Evolutionary conservation across 30 jellyfish, hydroid and myxozoan genomes (phyloP).

Genomic region (Rhopilema esculentum): DNA sequence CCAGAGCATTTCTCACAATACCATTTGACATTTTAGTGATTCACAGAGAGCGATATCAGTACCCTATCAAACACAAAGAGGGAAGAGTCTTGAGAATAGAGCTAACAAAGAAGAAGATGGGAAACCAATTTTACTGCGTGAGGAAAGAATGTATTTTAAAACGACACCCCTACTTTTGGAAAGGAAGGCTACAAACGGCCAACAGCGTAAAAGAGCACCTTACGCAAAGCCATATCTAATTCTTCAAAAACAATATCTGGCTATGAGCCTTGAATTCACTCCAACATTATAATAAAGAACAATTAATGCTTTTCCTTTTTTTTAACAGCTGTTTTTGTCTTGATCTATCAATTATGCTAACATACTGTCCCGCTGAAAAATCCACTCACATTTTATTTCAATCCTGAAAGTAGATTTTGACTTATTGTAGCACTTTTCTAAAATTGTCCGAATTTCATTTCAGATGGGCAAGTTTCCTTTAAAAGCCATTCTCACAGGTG

Average conservation of each 20-base stretch:
- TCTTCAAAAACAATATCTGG: too few species aligned
- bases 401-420: too few species aligned
- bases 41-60: neutral
- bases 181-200: neutral
- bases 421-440: neutral
- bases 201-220: conserved; percentile 10
- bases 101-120: neutral
- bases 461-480: too few species aligned
- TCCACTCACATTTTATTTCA: too few species aligned
- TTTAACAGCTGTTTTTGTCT: too few species aligned
- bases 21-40: neutral
- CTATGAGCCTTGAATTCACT: too few species aligned
- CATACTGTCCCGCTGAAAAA: too few species aligned
- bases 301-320: too few species aligned
- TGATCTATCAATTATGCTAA: too few species aligned
- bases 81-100: neutral
- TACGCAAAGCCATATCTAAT: neutral
- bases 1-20: neutral
- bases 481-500: too few species aligned
- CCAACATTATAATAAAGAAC: too few species aligned
- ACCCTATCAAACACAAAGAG: neutral
- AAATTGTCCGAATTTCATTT: too few species aligned
- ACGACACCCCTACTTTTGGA: neutral
- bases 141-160: neutral
- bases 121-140: neutral